A percentile compares a stretch with the other conserved stretches of the same genome.
Evolutionary conservation across 2,888 invertebrate species (phyloP).

Genomic region (Petrophora chlorosata): DNA sequence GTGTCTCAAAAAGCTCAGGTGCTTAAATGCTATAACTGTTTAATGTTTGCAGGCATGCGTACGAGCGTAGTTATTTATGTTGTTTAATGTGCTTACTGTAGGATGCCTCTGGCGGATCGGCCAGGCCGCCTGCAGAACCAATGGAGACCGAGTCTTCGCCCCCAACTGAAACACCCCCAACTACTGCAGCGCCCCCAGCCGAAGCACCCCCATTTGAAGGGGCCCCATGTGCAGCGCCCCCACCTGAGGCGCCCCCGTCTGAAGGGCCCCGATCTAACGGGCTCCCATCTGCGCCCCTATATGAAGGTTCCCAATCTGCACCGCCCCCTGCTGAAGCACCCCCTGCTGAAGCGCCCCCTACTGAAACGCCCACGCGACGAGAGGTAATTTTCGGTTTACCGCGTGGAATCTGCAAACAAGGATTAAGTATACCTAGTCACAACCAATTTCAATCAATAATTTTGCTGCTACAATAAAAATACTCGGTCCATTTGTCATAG

Average conservation of each 20-base stretch:
- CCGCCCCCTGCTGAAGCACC: background rate
- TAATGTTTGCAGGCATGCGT: background rate
- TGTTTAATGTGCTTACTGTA: constrained; percentile 56
- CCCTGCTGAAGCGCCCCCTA: background rate
- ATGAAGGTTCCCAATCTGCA: too few relatives aligned
- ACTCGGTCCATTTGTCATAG: too few relatives aligned
- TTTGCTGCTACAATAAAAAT: too few relatives aligned
- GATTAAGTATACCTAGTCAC: background rate
- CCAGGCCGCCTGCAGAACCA: constrained; percentile 40
- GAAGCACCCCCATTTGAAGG: too few relatives aligned
- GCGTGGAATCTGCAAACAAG: background rate
- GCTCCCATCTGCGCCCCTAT: too few relatives aligned
- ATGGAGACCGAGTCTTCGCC: constrained; percentile 49
- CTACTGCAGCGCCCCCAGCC: background rate
- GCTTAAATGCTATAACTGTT: too few relatives aligned
- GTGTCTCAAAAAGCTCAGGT: too few relatives aligned
- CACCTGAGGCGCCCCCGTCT: too few relatives aligned
- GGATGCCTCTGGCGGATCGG: constrained; percentile 52
- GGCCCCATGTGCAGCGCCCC: too few relatives aligned
- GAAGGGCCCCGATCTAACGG: too few relatives aligned
- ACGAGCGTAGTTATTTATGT: constrained; percentile 41
- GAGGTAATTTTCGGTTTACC: background rate
- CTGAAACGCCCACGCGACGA: background rate
- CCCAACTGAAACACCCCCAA: constrained; percentile 34
- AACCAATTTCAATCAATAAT: constrained; percentile 9